These are phyloP conservation scores for Batillaria attramentaria DNA, from an alignment of 1,140 invertebrate genomes.

Conservation along the genomic window DNA sequence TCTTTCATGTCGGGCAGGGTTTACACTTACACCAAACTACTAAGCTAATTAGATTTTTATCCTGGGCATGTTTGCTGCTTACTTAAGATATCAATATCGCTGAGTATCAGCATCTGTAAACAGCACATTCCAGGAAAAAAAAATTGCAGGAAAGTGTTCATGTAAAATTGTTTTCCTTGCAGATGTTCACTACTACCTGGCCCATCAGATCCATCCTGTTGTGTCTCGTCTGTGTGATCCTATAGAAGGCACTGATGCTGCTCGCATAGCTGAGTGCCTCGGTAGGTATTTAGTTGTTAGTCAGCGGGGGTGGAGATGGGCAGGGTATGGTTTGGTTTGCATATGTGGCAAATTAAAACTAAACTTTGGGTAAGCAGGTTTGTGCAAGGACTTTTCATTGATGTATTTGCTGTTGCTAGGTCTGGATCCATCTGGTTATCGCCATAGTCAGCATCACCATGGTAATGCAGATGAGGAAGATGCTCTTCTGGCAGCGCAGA, in stretches of 20 bases:
- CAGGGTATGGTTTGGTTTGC: background rate
- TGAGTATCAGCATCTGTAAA: background rate
- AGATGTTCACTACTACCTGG: slow-evolving; percentile 74
- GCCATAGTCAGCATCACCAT: slow-evolving; percentile 65
- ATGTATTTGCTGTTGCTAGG: slow-evolving; percentile 55
- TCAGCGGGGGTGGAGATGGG: no score
- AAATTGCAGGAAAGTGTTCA: background rate
- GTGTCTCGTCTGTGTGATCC: slow-evolving; percentile 94
- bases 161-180: slow-evolving; percentile 34
- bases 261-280: slow-evolving; percentile 89
- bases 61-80: no score
- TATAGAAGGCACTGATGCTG: slow-evolving; percentile 93
- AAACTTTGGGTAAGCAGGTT: background rate
- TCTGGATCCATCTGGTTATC: slow-evolving; percentile 74
- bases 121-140: background rate
- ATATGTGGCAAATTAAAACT: background rate
- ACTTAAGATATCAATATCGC: no score
- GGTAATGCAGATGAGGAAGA: slow-evolving; percentile 74
- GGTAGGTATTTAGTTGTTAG: slow-evolving; percentile 78
- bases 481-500: slow-evolving; percentile 72
- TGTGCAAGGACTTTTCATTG: no score
- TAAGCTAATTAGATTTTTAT: no score
- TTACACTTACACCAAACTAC: no score
- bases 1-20: no score
- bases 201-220: slow-evolving; percentile 88